phyloP scores from a whole-genome alignment of 1,140 invertebrate species.

The Pseudomyrmex cubaensis region DNA sequence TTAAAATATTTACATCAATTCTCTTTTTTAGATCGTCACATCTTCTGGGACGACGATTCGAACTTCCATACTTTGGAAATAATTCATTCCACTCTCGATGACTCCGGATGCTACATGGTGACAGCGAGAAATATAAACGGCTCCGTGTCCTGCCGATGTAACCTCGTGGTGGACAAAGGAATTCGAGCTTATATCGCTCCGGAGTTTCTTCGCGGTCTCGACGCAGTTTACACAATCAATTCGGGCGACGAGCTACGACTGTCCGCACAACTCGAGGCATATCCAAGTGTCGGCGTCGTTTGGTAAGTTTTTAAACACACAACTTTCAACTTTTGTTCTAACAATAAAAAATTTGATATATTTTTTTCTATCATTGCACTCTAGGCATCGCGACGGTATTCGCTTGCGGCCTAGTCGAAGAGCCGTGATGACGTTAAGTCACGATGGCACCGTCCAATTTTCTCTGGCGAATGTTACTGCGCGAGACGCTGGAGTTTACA shows the following conservation, averaged over 20 bases:
- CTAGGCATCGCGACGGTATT: constrained; percentile 88
- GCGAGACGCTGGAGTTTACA: constrained; percentile 94
- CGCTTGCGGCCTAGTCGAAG: constrained; percentile 91
- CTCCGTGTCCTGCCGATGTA: constrained; percentile 92
- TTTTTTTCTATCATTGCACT: not conserved
- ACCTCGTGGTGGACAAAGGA: constrained; percentile 93
- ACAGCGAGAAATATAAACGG: constrained; percentile 93
- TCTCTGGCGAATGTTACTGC: constrained; percentile 88
- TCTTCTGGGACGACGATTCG: constrained; percentile 88
- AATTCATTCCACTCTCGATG: constrained; percentile 89
- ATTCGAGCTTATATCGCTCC: constrained; percentile 92
- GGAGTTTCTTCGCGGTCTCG: constrained; percentile 89
- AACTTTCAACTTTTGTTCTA: too few relatives aligned
- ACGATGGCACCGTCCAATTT: constrained; percentile 92
- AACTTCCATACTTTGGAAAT: constrained; percentile 95
- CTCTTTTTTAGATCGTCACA: constrained; percentile 84
- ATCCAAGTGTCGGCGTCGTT: constrained; percentile 91
- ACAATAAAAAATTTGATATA: too few relatives aligned
- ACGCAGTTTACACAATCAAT: constrained; percentile 86
- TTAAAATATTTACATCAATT: constrained; percentile 2
- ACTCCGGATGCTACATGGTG: constrained; percentile 93
- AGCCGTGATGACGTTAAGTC: constrained; percentile 90
- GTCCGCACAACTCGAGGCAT: constrained; percentile 91
- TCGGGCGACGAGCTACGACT: constrained; percentile 89
- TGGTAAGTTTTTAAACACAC: constrained; percentile 87